A percentile compares a stretch with the other conserved stretches of the same genome.
Evolutionary conservation across 2,888 invertebrate species (phyloP).

Genomic region (Microdon myrmicae): DNA sequence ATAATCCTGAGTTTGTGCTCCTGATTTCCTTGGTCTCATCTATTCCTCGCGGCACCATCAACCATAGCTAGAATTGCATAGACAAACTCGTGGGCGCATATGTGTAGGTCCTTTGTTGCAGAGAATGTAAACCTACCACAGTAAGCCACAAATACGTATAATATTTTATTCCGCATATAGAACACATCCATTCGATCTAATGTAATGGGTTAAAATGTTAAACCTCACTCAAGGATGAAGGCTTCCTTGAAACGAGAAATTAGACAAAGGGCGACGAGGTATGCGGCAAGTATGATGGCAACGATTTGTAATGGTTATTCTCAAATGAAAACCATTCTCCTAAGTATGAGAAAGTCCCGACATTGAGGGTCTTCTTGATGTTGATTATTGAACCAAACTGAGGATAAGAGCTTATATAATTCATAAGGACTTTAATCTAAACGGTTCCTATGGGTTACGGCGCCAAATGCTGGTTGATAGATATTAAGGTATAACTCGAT

Average conservation of each 20-base stretch:
- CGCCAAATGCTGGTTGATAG: slow-evolving; percentile 3
- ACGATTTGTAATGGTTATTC: no score
- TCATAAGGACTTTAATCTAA: slow-evolving; percentile 49
- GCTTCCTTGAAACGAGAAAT: no score
- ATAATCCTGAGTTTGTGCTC: slow-evolving; percentile 30
- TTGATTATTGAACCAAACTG: no score
- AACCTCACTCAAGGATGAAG: no score
- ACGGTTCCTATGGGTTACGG: slow-evolving; percentile 25
- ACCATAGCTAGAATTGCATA: slow-evolving; percentile 1
- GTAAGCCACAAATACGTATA: slow-evolving; percentile 38
- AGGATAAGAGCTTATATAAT: slow-evolving; percentile 49
- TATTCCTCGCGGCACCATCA: slow-evolving; percentile 20
- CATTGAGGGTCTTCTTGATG: no score
- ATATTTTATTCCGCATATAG: slow-evolving; percentile 50
- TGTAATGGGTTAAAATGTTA: slow-evolving; percentile 51
- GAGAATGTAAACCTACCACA: no score
- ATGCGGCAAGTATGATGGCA: no score
- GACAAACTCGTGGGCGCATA: not conserved
- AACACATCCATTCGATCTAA: slow-evolving; percentile 50
- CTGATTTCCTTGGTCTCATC: no score
- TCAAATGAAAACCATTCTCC: no score
- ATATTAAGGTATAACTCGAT: slow-evolving; percentile 1
- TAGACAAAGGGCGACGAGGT: no score
- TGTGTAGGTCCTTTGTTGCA: slow-evolving; percentile 1
- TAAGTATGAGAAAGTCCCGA: no score